phyloP scores from a whole-genome alignment of 2,113 vertebrate genomes.

The Salvelinus fontinalis region DNA sequence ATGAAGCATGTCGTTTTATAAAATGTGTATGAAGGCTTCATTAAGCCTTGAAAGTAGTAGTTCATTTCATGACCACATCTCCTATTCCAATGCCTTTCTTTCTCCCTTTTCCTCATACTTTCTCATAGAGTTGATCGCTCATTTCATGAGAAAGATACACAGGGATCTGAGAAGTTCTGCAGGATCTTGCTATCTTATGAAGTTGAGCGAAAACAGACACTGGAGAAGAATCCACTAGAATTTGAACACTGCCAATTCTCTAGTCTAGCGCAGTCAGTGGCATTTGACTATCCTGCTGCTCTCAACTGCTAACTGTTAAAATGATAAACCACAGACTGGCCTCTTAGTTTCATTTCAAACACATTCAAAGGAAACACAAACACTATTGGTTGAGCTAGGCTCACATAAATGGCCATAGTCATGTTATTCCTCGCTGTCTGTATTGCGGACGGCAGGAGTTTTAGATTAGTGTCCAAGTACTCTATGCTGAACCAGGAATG shows the following conservation, averaged over 20 bases:
- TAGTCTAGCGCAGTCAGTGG: too few species aligned
- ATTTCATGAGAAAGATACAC: conserved; percentile 22
- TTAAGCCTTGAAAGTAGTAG: too few species aligned
- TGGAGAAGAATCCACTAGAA: neutral
- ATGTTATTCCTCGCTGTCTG: too few species aligned
- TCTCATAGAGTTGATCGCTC: neutral
- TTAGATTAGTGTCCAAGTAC: conserved; percentile 2
- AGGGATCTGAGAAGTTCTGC: conserved; percentile 19
- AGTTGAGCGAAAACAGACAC: neutral
- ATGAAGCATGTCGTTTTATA: too few species aligned
- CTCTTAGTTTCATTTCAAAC: too few species aligned
- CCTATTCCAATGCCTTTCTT: conserved; percentile 1
- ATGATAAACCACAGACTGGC: neutral
- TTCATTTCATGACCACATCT: too few species aligned
- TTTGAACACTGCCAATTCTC: conserved; percentile 14
- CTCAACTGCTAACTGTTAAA: too few species aligned
- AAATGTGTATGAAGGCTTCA: too few species aligned
- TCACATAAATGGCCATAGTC: too few species aligned
- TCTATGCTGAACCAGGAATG: conserved; percentile 13
- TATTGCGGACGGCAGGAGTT: neutral
- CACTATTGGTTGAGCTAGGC: too few species aligned
- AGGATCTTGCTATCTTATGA: conserved; percentile 21
- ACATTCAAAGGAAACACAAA: conserved; percentile 14
- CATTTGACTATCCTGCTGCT: conserved; percentile 21
- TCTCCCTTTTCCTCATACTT: neutral